A percentile compares a stretch with the other conserved stretches of the same genome.
Evolutionary conservation across 2,888 invertebrate species (phyloP).

Genomic region (Buathra laborator): DNA sequence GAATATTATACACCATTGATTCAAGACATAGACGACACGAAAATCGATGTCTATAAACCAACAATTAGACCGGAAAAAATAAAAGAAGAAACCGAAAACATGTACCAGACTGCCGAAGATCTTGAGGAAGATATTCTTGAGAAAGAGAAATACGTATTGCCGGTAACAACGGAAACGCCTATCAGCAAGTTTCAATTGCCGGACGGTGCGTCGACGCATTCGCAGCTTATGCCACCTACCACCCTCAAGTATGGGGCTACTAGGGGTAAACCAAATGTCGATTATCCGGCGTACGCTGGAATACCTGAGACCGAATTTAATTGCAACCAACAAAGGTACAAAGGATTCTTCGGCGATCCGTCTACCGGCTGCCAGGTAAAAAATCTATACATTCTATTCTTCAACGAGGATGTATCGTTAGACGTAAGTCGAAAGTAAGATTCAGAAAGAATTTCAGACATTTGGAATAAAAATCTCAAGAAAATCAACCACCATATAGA

Average conservation of each 20-base stretch:
- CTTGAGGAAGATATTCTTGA: conserved; percentile 72
- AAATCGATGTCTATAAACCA: not conserved
- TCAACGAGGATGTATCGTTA: not conserved
- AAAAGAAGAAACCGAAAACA: conserved; percentile 65
- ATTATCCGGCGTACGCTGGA: conserved; percentile 92
- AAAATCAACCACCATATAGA: too few species aligned
- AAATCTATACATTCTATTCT: not conserved
- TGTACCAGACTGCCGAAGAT: conserved; percentile 77
- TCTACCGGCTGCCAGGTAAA: conserved; percentile 93
- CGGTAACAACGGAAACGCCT: conserved; percentile 73
- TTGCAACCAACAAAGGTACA: conserved; percentile 94
- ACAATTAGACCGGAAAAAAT: conserved; percentile 27
- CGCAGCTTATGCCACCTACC: conserved; percentile 69
- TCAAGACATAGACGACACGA: conserved; percentile 74
- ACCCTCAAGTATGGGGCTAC: conserved; percentile 83
- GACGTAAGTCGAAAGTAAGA: too few species aligned
- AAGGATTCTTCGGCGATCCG: conserved; percentile 96
- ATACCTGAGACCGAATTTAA: conserved; percentile 93
- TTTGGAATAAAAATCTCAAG: too few species aligned
- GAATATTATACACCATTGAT: conserved; percentile 79
- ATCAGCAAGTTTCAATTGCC: conserved; percentile 70
- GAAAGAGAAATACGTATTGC: conserved; percentile 70
- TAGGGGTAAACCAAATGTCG: conserved; percentile 89
- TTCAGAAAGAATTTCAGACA: too few species aligned
- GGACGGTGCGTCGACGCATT: conserved; percentile 64